Base-by-base conservation (phyloP, 2,797 vertebrate genomes). In the Poecilia picta region DNA sequence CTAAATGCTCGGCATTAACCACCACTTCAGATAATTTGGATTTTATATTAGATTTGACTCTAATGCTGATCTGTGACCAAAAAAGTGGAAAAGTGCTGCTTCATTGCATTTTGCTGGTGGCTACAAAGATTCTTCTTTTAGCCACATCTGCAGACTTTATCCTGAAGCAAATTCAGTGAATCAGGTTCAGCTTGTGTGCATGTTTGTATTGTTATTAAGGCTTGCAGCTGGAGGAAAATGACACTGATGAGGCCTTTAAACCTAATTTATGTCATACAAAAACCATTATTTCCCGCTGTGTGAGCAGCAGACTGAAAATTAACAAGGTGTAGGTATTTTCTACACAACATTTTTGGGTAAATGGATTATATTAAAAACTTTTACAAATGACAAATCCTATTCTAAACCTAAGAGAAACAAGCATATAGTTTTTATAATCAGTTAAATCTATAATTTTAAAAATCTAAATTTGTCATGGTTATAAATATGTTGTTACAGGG, bases 11-110 rank as follows among this genome's bases (percentile, higher is more conserved):
- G 12, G 68, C 66, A 82, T 78, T 75, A 76, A 72, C 70, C 33
- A 39, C 53, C 64, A 75, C 80, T 83, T 83, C 2, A 47, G 41
- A 75, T 83, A 81, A 79, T 80, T 77, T 33, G 33, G 53, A 83
- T 79, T 77, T 45, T 6, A 57, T 31, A 86, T 89, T 77, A 41
- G 64, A 89, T 89, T 75, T 77, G 23, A 70, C 57, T 83, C 15
- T 43, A 75, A 78, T 47, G 70, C 81, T 55, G n/a, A 62, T 36
- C 59, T 72, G 31, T 80, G 72, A 72, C 59, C 20, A 49, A 49
- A 47, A 41, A 33, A 18, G 23, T 7, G 5, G 15, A n/a, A 18
- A 33, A n/a, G 36, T 23, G 5, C 45, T 45, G 73, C 33, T 41
- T 51, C 49, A 68, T 28, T 31, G 36, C 10, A 51, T 76, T 78